Conservation (phyloP, 2,113 vertebrate genomes). For the Ameiurus melas region DNA sequence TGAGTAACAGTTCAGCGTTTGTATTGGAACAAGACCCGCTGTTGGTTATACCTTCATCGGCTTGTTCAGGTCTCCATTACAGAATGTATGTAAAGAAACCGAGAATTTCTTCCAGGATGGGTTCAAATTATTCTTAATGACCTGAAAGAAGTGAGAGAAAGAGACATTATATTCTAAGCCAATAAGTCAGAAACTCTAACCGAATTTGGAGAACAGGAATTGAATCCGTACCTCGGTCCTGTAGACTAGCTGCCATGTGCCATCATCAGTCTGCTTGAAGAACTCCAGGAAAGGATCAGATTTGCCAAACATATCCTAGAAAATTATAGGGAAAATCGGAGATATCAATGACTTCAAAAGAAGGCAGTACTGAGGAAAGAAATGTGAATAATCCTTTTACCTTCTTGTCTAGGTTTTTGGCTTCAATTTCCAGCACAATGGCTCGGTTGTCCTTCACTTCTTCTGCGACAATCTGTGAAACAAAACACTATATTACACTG, state of each 20-base stretch:
- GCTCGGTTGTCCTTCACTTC: conserved; percentile 86
- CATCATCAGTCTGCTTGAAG: conserved; percentile 79
- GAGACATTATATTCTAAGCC: neutral
- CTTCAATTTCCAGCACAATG: conserved; percentile 82
- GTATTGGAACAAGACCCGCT: neutral
- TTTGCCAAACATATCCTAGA: conserved; percentile 91
- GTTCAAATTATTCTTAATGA: conserved; percentile 93
- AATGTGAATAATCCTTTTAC: conserved; percentile 59
- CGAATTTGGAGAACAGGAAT: neutral
- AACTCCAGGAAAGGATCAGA: conserved; percentile 91
- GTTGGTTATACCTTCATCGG: conserved; percentile 80
- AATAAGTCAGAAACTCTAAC: neutral
- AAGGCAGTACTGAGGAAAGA: neutral
- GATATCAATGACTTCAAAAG: neutral
- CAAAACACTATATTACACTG: conserved; percentile 13
- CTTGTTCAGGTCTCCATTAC: conserved; percentile 78
- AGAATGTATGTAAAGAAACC: conserved; percentile 87
- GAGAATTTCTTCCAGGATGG: conserved; percentile 85
- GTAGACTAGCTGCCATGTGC: conserved; percentile 85
- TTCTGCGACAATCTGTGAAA: conserved; percentile 80
- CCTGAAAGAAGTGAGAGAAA: conserved; percentile 66
- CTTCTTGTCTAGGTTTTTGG: conserved; percentile 90
- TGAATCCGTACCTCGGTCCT: conserved; percentile 82
- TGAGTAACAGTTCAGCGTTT: neutral
- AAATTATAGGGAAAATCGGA: conserved; percentile 21